Evolutionary conservation across 2,113 vertebrate genomes (phyloP).

Genomic region (Struthidea cinerea): DNA sequence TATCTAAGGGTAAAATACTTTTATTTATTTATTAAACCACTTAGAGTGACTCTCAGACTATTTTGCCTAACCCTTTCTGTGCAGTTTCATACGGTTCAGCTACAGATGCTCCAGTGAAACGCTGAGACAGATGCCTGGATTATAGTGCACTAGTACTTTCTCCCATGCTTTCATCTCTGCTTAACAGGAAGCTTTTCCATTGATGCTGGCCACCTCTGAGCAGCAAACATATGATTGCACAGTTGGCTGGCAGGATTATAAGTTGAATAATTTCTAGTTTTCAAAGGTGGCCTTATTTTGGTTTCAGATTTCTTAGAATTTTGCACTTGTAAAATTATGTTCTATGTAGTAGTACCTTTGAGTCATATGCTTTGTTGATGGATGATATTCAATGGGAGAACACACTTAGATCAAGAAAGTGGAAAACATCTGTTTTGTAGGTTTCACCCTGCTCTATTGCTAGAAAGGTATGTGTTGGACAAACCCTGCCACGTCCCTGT

Average conservation of each 20-base stretch:
- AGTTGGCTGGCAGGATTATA: not conserved
- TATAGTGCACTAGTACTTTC: not conserved
- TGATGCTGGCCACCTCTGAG: not conserved
- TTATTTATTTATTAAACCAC: not conserved
- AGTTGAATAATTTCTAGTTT: not conserved
- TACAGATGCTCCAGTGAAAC: not conserved
- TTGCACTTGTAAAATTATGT: not conserved
- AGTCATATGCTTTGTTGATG: not conserved
- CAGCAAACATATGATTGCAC: not conserved
- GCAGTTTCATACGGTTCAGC: not conserved
- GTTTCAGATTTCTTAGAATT: not conserved
- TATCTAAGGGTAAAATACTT: not conserved
- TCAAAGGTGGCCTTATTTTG: not conserved
- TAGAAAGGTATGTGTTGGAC: not conserved
- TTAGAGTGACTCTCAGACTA: not conserved
- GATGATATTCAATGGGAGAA: not conserved
- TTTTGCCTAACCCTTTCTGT: not conserved
- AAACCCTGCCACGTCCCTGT: not conserved
- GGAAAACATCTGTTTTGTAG: not conserved
- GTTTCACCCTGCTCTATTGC: not conserved
- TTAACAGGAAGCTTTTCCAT: not conserved
- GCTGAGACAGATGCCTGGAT: not conserved
- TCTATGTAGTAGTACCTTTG: not conserved
- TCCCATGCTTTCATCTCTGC: not conserved
- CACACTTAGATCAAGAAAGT: not conserved